Evolutionary conservation across 1,140 invertebrate species (phyloP), one percentile per base, ranked within the genome.

Genomic region (Tetramorium parvispinum): DNA sequence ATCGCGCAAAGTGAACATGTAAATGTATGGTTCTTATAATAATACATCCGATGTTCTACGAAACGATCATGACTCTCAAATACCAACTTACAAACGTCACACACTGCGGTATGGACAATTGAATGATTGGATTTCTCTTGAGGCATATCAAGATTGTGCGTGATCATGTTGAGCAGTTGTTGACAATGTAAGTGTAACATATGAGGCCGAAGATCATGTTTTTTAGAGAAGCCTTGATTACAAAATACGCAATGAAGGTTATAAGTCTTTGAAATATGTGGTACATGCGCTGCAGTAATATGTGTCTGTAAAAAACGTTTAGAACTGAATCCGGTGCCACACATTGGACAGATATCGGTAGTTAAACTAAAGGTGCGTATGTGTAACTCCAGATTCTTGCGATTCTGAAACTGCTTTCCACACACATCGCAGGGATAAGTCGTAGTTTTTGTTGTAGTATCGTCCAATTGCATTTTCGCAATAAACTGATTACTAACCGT

Each of bases 41-140:
- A 93, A 6, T 89, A 89, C 63, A 89, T 91, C 1, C 61, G 77
- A n/a, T 93, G 93, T 0, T 65, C 21, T 1, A 75, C 2, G 24
- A 86, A 88, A 10, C 87, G 89, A 1, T 92, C 87, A n/a, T 53
- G 16, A n/a, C 68, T 93, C 7, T 93, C 88, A 27, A 92, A 93
- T 11, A 71, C 21, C 8, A 93, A 66, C 10, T 88, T 88, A 27
- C 93, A 93, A 4, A 91, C 5, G 0, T 37, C 57, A 59, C 93
- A 93, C 1, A 68, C 46, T 0, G 18, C 27, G 1, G 16, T 40
- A 7, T 37, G 11, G 4, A 3, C 16, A 71, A 13, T 0, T 18
- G 6, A n/a, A 4, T 21, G 3, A 3, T 79, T 13, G 16, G 46
- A 37, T 46, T 49, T 59, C 18, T 49, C 21, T 75, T 46, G 24